These are phyloP conservation scores for Punctoribates punctum DNA, from an alignment of 2,888 invertebrate species.

Conservation along the genomic window DNA sequence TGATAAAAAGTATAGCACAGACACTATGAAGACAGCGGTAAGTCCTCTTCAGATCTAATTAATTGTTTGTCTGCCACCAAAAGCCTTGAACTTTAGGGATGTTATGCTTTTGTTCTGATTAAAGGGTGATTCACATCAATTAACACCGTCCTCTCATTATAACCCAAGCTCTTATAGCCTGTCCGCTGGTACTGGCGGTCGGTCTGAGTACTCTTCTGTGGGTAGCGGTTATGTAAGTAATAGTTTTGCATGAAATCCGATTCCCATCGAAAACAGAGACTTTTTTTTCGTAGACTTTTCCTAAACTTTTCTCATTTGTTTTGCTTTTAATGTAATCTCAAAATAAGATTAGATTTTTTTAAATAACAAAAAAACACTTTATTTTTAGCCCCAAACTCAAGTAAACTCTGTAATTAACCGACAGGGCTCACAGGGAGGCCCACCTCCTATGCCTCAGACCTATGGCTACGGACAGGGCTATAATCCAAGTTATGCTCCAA, in stretches of 20 bases:
- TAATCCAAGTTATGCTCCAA: neutral
- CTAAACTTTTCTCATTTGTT: neutral
- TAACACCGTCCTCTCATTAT: neutral
- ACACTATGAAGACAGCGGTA: slow-evolving; percentile 20
- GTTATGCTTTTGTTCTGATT: neutral
- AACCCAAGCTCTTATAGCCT: slow-evolving; percentile 1
- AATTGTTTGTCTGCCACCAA: neutral
- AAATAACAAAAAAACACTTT: neutral
- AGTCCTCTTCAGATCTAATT: neutral
- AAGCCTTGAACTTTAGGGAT: slow-evolving; percentile 1
- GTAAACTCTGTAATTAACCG: neutral
- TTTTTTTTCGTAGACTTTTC: neutral
- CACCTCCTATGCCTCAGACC: neutral
- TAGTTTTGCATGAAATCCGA: neutral
- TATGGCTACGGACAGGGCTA: slow-evolving; percentile 14
- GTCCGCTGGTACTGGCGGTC: neutral
- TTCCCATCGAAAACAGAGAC: neutral
- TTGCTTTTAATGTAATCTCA: neutral
- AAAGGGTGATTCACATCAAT: slow-evolving; percentile 17
- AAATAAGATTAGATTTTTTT: neutral
- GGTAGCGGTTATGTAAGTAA: slow-evolving; percentile 15
- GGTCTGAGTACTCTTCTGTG: neutral
- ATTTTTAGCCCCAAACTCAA: slow-evolving; percentile 19
- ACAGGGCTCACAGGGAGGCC: slow-evolving; percentile 6
- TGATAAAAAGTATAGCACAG: slow-evolving; percentile 25